These are phyloP conservation scores for Drosophila sechellia DNA, from an alignment of 1,140 invertebrate genomes.

Conservation along the genomic window DNA sequence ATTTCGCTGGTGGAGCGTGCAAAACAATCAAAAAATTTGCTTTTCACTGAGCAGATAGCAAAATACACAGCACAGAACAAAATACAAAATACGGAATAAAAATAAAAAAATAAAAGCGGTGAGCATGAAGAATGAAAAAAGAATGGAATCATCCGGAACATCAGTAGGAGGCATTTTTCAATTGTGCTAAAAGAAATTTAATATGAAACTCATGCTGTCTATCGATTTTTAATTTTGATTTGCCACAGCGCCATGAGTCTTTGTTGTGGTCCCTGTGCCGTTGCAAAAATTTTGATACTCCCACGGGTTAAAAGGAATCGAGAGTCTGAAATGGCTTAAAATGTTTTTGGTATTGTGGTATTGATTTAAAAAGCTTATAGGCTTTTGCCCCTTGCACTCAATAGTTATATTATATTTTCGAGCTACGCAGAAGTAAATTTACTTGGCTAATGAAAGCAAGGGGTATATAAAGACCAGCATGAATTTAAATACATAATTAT, in stretches of 20 bases:
- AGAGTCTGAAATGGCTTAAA: constrained; percentile 21
- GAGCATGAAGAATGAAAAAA: constrained; percentile 6
- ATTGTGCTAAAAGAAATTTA: constrained; percentile 66
- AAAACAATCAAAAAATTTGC: constrained; percentile 55
- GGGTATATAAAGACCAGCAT: too few relatives aligned
- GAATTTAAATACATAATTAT: too few relatives aligned
- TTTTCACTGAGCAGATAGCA: constrained; percentile 48
- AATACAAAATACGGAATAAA: neutral
- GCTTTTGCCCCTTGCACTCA: neutral
- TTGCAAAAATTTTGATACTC: constrained; percentile 18
- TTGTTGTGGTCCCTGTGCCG: constrained; percentile 43
- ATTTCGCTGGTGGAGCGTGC: constrained; percentile 33
- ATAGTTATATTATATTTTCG: neutral
- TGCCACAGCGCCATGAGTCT: constrained; percentile 27
- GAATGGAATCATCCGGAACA: constrained; percentile 14
- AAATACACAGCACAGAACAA: constrained; percentile 5
- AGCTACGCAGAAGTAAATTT: too few relatives aligned
- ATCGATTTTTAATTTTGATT: constrained; percentile 66
- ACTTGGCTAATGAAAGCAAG: too few relatives aligned
- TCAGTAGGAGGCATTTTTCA: constrained; percentile 51
- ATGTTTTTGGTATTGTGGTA: constrained; percentile 6
- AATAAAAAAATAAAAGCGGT: constrained; percentile 7
- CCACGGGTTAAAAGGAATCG: constrained; percentile 1
- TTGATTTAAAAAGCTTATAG: constrained; percentile 13
- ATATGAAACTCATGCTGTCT: constrained; percentile 61